Conservation (phyloP, 1,140 invertebrate species). For the Rhizoglyphus robini region DNA sequence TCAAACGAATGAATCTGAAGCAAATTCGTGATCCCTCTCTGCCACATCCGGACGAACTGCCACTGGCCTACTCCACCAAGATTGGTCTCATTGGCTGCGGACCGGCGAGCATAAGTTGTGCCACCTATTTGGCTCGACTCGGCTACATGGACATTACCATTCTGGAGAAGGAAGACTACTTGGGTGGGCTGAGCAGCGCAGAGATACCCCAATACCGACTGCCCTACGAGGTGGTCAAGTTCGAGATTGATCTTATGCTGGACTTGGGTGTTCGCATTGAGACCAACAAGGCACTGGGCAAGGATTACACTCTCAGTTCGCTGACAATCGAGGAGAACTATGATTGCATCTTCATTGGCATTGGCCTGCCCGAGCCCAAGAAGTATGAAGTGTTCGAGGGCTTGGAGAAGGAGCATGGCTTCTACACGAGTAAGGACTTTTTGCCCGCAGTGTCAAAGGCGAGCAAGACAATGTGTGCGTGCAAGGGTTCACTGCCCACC, state of each 20-base stretch:
- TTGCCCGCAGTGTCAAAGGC: constrained; percentile 68
- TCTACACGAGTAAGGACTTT: constrained; percentile 89
- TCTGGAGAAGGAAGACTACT: constrained; percentile 65
- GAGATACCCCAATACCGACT: constrained; percentile 95
- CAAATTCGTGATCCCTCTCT: constrained; percentile 58
- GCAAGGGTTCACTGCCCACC: background rate
- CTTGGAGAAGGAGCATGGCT: constrained; percentile 65
- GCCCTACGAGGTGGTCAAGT: constrained; percentile 79
- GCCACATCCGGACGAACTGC: constrained; percentile 31
- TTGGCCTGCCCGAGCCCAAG: constrained; percentile 85
- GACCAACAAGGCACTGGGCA: constrained; percentile 22
- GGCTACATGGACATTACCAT: constrained; percentile 83
- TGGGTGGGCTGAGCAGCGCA: constrained; percentile 77
- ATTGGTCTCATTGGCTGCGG: constrained; percentile 86
- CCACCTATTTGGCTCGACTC: constrained; percentile 79
- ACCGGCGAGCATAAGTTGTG: constrained; percentile 90
- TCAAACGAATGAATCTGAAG: constrained; percentile 79
- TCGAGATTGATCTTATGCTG: constrained; percentile 77
- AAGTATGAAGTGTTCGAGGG: constrained; percentile 61
- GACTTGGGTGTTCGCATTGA: constrained; percentile 72
- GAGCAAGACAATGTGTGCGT: constrained; percentile 51
- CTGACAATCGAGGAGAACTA: constrained; percentile 49
- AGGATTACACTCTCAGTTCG: constrained; percentile 36
- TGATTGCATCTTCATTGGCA: constrained; percentile 77
- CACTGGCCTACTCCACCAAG: constrained; percentile 38